A percentile compares a stretch with the other conserved stretches of the same genome.
Evolutionary conservation across 2,113 vertebrate species (phyloP).

Genomic region (Gymnarchus niloticus): DNA sequence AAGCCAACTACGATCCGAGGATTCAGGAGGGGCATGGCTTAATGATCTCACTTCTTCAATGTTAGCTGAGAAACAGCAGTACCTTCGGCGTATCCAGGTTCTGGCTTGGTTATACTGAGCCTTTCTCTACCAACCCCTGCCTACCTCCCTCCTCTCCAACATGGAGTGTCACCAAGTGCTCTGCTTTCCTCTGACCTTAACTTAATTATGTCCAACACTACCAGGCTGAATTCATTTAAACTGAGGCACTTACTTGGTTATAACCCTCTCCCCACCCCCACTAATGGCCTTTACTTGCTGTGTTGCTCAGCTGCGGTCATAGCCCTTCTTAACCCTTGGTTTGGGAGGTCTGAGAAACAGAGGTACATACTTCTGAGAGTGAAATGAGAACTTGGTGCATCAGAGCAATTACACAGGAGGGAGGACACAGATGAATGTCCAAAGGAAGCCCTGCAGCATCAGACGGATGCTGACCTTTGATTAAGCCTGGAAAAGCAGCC

Average conservation of each 20-base stretch:
- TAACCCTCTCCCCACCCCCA: neutral
- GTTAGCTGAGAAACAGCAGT: neutral
- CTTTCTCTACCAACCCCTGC: constrained; percentile 1
- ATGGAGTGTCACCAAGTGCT: neutral
- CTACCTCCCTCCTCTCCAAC: neutral
- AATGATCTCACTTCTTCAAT: neutral
- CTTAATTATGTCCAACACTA: neutral
- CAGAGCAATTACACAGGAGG: neutral
- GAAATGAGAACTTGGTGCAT: neutral
- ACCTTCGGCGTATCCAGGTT: neutral
- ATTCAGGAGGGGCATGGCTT: neutral
- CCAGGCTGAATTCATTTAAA: neutral
- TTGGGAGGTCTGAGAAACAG: neutral
- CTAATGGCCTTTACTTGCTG: neutral
- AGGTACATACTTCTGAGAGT: neutral
- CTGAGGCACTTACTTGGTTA: neutral
- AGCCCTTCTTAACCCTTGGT: neutral
- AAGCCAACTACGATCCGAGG: neutral
- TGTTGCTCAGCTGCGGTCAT: neutral
- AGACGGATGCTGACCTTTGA: neutral
- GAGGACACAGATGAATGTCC: neutral
- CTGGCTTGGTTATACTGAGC: neutral
- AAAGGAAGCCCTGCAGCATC: neutral
- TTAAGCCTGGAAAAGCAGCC: neutral
- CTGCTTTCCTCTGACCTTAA: neutral